A percentile compares a stretch with the other conserved stretches of the same genome.
phyloP scores from a whole-genome alignment of 2,113 vertebrate genomes.

The Paedocypris sp. region DNA sequence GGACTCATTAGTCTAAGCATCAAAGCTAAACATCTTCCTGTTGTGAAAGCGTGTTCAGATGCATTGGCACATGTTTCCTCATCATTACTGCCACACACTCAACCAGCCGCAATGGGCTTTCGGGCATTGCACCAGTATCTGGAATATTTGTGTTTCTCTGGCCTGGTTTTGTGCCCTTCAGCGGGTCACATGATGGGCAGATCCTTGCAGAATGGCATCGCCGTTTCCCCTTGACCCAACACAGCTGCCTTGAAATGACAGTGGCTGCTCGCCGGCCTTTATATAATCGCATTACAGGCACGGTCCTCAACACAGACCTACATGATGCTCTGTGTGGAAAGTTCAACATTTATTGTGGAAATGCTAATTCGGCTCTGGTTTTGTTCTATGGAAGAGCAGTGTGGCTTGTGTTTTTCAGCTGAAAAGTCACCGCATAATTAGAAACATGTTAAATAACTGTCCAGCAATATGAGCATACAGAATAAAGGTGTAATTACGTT shows the following conservation, averaged over 20 bases:
- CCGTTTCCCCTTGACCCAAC: slow-evolving; percentile 20
- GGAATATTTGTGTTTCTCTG: neutral
- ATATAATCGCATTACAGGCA: neutral
- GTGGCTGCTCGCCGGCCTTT: neutral
- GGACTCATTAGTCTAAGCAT: neutral
- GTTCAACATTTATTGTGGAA: no score
- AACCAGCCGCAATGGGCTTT: neutral
- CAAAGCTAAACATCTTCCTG: neutral
- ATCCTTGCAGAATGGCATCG: neutral
- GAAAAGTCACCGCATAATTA: no score
- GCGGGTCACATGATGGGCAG: neutral
- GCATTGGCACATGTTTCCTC: neutral
- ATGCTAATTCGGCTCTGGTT: no score
- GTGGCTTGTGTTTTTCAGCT: no score
- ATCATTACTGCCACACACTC: neutral
- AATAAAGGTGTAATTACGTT: no score
- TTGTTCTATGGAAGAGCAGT: no score
- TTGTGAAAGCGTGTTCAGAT: neutral
- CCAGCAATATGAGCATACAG: no score
- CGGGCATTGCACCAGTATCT: neutral
- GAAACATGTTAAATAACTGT: no score
- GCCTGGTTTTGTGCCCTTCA: slow-evolving; percentile 2
- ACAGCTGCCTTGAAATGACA: neutral
- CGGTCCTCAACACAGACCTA: neutral
- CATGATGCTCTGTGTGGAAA: slow-evolving; percentile 19